Base-by-base conservation (phyloP, 2,113 vertebrate species). In the Otocyon megalotis region DNA sequence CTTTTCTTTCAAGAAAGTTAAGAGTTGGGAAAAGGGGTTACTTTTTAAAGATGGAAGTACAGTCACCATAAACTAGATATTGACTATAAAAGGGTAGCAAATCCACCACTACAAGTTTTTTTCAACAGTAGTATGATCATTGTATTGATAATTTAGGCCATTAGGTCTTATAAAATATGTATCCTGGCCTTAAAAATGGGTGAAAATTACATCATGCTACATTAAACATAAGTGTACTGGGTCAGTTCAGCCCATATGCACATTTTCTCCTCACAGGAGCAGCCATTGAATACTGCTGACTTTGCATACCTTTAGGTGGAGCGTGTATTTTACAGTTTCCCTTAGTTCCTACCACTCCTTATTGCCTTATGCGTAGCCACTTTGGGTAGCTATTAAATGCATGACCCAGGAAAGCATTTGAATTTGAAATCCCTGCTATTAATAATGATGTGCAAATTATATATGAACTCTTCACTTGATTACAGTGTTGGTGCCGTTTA, bases 381-480 rank as follows among this genome's bases (percentile, higher is more conserved):
- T 69, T 96, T n/a, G 67, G 30, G 32, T 92, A 77, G 9, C 67
- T 84, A 6, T 74, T 74, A 84, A 80, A 67, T 80, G 12, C 11
- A 76, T 43, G 62, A 86, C 26, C 71, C 43, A 63, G 11, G 28
- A 83, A 97, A 35, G 63, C 20, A 62, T 80, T 43, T 88, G 50
- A 97, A 94, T 79, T 69, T 72, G 54, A 95, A 95, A 96, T 96
- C 19, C 22, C 17, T 96, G 58, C 58, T 96, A 28, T 86, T 85
- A n/a, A 69, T 79, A 89, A 94, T 50, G 22, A 92, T 67, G 62
- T 32, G 30, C 71, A 93, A 94, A 85, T 94, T 81, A 81, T 48
- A 8, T 65, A 56, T 50, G 16, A 92, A 92, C 62, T 94, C 56
- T 32, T 95, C 37, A 84, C 50, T 87, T 97, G 37, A 90, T 74